Evolutionary conservation across 2,888 invertebrate genomes (phyloP).

Genomic region (Melanostoma scalare): DNA sequence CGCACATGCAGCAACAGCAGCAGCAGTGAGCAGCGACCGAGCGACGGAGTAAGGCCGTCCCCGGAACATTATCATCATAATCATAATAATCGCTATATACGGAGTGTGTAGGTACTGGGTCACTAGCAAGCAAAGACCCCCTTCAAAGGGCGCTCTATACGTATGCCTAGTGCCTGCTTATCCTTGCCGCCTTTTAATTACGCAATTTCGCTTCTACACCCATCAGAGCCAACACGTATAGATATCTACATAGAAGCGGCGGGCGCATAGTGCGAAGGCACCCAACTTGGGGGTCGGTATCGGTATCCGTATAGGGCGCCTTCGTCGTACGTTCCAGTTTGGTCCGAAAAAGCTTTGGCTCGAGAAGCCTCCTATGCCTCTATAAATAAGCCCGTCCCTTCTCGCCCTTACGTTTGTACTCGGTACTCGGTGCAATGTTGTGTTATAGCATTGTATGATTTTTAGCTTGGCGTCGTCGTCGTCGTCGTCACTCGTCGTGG

Average conservation of each 20-base stretch:
- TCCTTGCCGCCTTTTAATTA: conserved; percentile 69
- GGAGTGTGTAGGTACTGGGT: conserved; percentile 21
- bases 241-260: conserved; percentile 7
- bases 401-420: conserved; percentile 21
- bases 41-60: conserved; percentile 39
- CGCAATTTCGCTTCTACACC: conserved; percentile 62
- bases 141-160: conserved; percentile 25
- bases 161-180: conserved; percentile 36
- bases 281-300: background rate
- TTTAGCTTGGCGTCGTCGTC: conserved; percentile 43
- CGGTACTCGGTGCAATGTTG: conserved; percentile 21
- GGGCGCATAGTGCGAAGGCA: conserved; percentile 18
- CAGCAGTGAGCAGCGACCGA: background rate
- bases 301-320: conserved; percentile 42
- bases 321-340: conserved; percentile 60
- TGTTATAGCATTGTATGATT: conserved; percentile 50
- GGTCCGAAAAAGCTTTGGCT: conserved; percentile 48
- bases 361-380: conserved; percentile 47
- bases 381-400: conserved; percentile 61
- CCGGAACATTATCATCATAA: conserved; percentile 71
- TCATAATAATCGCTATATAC: conserved; percentile 67
- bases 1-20: conserved; percentile 46
- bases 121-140: conserved; percentile 18
- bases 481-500: conserved; percentile 10
- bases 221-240: background rate